A percentile compares a stretch with the other conserved stretches of the same genome.
Evolutionary conservation across 2,888 invertebrate species (phyloP).

Genomic region (Willowsia nigromaculata): DNA sequence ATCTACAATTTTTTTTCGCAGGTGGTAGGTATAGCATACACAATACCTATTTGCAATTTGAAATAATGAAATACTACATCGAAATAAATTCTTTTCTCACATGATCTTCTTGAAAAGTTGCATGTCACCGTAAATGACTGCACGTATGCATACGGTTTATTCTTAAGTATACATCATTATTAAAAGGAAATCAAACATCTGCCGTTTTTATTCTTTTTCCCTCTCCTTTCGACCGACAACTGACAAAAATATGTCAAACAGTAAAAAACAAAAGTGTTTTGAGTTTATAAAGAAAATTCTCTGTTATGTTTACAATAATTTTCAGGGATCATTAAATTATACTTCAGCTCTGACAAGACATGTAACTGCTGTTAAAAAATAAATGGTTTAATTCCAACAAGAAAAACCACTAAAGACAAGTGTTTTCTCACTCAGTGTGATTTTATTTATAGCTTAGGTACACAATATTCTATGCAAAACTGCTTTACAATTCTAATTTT

Average conservation of each 20-base stretch:
- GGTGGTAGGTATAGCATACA: no score
- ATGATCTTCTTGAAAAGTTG: background rate
- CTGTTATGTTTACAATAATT: background rate
- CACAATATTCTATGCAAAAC: no score
- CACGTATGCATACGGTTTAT: no score
- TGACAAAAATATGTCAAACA: background rate
- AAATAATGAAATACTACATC: no score
- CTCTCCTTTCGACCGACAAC: background rate
- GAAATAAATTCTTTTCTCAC: no score
- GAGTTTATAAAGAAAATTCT: background rate
- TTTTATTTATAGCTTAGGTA: background rate
- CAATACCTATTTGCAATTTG: background rate
- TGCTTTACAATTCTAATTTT: background rate
- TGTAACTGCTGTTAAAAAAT: background rate
- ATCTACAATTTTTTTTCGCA: background rate
- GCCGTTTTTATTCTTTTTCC: background rate
- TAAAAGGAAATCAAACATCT: background rate
- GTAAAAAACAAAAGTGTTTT: background rate
- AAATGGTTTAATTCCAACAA: conserved; percentile 7
- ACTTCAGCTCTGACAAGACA: background rate
- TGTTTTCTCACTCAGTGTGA: background rate
- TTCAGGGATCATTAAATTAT: conserved; percentile 42
- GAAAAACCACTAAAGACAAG: background rate
- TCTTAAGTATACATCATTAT: background rate
- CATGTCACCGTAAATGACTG: background rate